Conservation (phyloP, 2,113 vertebrate genomes). For the Uropsilus gracilis region DNA sequence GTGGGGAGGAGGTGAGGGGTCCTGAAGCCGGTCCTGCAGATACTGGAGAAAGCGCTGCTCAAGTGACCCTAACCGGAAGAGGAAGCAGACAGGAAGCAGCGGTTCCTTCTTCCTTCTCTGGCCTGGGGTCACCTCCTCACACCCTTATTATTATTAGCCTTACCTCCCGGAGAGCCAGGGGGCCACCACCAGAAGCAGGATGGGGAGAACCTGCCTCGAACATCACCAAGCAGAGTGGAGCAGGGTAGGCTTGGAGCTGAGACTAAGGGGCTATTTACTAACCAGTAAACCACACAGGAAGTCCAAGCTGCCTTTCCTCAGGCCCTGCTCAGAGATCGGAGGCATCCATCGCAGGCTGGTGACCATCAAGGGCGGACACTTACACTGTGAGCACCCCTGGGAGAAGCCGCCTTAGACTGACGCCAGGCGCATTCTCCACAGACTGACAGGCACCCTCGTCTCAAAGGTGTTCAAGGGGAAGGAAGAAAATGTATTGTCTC, state of each 20-base stretch:
- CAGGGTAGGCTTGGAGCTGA: background rate
- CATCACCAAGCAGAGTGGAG: background rate
- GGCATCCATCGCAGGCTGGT: too few species aligned
- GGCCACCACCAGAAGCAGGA: background rate
- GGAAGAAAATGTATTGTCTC: background rate
- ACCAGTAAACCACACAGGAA: background rate
- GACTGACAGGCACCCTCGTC: background rate
- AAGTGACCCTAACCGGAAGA: background rate
- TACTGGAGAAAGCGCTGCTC: background rate
- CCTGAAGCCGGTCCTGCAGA: background rate
- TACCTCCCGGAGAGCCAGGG: background rate
- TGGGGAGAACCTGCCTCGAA: background rate
- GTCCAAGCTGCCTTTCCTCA: too few species aligned
- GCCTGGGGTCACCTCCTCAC: background rate
- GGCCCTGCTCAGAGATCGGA: too few species aligned
- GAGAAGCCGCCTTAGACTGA: slow-evolving; percentile 13
- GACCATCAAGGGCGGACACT: background rate
- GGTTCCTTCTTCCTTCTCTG: slow-evolving; percentile 2
- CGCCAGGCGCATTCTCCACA: background rate
- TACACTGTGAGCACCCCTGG: background rate
- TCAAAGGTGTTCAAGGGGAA: slow-evolving; percentile 25
- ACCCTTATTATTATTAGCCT: fast-evolving
- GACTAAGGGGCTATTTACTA: background rate
- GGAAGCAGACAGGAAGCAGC: background rate
- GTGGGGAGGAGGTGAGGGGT: background rate